A percentile compares a stretch with the other conserved stretches of the same genome.
Evolutionary conservation across 2,888 invertebrate species (phyloP).

Genomic region (Abrostola triplasia): DNA sequence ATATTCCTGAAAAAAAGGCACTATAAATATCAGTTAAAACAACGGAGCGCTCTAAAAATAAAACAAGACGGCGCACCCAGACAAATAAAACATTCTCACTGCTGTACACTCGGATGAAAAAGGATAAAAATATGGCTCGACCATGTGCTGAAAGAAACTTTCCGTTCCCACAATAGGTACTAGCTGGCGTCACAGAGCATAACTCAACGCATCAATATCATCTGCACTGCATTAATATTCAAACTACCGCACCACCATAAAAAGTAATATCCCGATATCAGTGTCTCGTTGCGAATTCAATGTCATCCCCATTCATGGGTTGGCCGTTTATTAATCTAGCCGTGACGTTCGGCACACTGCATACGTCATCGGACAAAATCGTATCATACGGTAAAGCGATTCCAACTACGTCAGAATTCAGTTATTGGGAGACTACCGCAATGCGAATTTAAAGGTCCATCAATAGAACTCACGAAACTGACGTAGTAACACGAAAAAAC

Average conservation of each 20-base stretch:
- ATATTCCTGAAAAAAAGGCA: conserved; percentile 9
- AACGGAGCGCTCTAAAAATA: conserved; percentile 40
- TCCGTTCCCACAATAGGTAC: conserved; percentile 39
- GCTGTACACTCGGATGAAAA: conserved; percentile 26
- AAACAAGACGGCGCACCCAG: conserved; percentile 25
- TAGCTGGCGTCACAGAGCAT: conserved; percentile 28
- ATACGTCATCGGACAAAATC: conserved; percentile 37
- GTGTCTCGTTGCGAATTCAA: conserved; percentile 42
- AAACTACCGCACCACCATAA: conserved; percentile 28
- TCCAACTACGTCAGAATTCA: conserved; percentile 19
- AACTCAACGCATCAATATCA: conserved; percentile 30
- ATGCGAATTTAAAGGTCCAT: conserved; percentile 13
- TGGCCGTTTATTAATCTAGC: conserved; percentile 34
- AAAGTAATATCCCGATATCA: conserved; percentile 43
- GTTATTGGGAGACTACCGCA: conserved; percentile 11
- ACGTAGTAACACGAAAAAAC: not conserved
- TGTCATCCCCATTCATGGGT: conserved; percentile 53
- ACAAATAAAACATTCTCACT: conserved; percentile 30
- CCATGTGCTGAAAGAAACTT: conserved; percentile 32
- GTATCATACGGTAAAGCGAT: conserved; percentile 10
- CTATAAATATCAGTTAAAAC: conserved; percentile 23
- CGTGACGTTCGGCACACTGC: conserved; percentile 42
- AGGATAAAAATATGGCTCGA: conserved; percentile 43
- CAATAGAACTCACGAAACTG: not conserved
- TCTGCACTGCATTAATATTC: conserved; percentile 46